Evolutionary conservation across 2,797 vertebrate genomes (phyloP), one percentile per base, ranked within the genome.

Genomic region (Muscicapa comitata): DNA sequence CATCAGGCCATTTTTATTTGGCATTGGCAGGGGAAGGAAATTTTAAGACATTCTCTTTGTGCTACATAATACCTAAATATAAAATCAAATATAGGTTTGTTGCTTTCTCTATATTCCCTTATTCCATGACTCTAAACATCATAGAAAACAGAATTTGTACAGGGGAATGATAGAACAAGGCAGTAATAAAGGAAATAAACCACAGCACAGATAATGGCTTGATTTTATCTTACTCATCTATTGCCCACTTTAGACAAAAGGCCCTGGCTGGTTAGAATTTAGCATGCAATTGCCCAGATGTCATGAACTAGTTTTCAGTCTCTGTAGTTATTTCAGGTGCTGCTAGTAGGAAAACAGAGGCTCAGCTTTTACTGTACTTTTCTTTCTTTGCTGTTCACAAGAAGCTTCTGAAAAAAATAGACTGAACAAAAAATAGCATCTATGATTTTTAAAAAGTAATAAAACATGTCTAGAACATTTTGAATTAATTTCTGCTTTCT

Each of bases 1-100:
- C 90, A 96, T 95, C 93, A 94, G 61, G 70, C 85, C 79, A 79
- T 94, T 97, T 97, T 95, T 95, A 91, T 90, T 87, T 96, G 88
- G 79, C 80, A 94, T 63, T 89, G 82, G 76, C 55, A 80, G 14
- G n/a, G 65, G 66, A 93, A 90, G 33, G 54, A 90, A 92, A 94
- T 88, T 87, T 92, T 95, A 86, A 94, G 96, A 62, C 54, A 74
- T 47, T 94, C 87, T 78, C 86, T 86, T 83, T 91, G 88, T 54
- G 43, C 89, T 95, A 72, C 0, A 2, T 53, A 96, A 93, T 72
- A 80, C 15, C 14, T 40, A 95, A 91, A 88, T 82, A 93, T 31
- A 91, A 95, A 94, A 55, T 72, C 40, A 71, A 90, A 91, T 81
- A 91, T 7, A 77, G n/a, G 9, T 53, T 42, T 87, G 14, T 68